phyloP scores from a whole-genome alignment of 2,113 vertebrate genomes.

The Anguilla rostrata region DNA sequence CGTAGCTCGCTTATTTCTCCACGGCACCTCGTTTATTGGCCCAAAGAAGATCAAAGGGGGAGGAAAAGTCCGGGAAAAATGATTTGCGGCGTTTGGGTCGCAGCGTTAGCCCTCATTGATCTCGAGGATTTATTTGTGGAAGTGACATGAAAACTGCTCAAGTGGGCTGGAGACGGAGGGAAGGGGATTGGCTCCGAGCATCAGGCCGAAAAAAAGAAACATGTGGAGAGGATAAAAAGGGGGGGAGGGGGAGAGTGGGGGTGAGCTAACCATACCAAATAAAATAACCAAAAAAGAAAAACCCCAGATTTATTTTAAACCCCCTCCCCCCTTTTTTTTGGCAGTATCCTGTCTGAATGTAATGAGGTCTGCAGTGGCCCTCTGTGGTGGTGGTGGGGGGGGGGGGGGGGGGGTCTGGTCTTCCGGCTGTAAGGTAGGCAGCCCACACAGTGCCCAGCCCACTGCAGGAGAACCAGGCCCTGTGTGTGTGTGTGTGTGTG shows the following conservation, averaged over 20 bases:
- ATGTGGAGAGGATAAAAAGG: slow-evolving; percentile 8
- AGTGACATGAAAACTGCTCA: background rate
- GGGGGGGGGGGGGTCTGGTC: slow-evolving; percentile 58
- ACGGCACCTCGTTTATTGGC: background rate
- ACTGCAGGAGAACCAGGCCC: background rate
- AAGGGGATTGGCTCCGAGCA: background rate
- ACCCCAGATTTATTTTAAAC: slow-evolving; percentile 62
- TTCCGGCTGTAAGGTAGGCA: slow-evolving; percentile 34
- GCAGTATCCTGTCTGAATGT: slow-evolving; percentile 56
- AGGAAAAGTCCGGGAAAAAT: background rate
- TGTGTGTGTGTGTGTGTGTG: no score
- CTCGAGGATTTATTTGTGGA: background rate
- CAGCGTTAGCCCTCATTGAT: background rate
- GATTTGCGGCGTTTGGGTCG: background rate
- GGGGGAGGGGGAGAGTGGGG: background rate
- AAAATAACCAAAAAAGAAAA: slow-evolving; percentile 66
- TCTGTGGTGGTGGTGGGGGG: slow-evolving; percentile 56
- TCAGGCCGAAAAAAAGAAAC: background rate
- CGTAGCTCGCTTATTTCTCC: background rate
- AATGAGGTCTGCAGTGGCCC: slow-evolving; percentile 68
- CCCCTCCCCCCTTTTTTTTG: slow-evolving; percentile 55
- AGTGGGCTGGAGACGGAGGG: slow-evolving; percentile 30
- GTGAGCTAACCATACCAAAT: slow-evolving; percentile 54
- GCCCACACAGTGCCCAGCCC: slow-evolving; percentile 22
- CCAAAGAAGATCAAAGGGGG: background rate